Evolutionary conservation across 2,888 invertebrate species (phyloP).

Genomic region (Steinernema carpocapsae): DNA sequence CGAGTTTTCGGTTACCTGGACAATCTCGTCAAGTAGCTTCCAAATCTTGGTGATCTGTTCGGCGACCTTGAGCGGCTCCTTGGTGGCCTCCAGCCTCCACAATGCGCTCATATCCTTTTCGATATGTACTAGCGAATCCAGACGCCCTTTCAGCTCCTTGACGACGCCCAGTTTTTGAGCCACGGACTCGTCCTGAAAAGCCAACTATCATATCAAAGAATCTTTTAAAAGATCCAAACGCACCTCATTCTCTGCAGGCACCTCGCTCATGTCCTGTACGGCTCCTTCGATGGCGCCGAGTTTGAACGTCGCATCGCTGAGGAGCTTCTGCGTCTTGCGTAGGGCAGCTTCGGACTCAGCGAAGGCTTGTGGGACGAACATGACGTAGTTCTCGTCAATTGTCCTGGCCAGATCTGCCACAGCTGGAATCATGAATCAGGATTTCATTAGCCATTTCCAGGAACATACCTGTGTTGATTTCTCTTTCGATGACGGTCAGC

Average conservation of each 20-base stretch:
- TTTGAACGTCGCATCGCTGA: not conserved
- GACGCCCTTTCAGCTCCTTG: constrained; percentile 28
- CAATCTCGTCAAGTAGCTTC: not conserved
- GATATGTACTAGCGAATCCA: constrained; percentile 36
- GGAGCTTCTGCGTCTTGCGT: not conserved
- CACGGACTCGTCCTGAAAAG: constrained; percentile 7
- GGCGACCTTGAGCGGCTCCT: not conserved
- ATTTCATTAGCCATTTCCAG: too few relatives aligned
- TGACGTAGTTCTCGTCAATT: constrained; percentile 19
- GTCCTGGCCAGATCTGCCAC: constrained; percentile 12
- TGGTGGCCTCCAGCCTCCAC: constrained; percentile 19
- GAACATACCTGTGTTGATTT: constrained; percentile 2
- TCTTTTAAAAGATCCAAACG: not conserved
- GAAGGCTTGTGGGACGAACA: constrained; percentile 2
- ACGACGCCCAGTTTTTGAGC: constrained; percentile 25
- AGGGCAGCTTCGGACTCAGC: not conserved
- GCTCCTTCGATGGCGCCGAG: constrained; percentile 3
- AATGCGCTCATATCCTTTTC: constrained; percentile 36
- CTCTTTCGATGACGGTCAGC: constrained; percentile 7
- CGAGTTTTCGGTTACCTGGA: not conserved
- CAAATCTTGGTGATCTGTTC: not conserved
- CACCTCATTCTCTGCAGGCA: not conserved
- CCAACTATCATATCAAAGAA: not conserved
- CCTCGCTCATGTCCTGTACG: not conserved
- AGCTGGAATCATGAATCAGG: not conserved